Base-by-base conservation (phyloP, 30 jellyfish, hydroid and myxozoan species). In the Mastigias papua region DNA sequence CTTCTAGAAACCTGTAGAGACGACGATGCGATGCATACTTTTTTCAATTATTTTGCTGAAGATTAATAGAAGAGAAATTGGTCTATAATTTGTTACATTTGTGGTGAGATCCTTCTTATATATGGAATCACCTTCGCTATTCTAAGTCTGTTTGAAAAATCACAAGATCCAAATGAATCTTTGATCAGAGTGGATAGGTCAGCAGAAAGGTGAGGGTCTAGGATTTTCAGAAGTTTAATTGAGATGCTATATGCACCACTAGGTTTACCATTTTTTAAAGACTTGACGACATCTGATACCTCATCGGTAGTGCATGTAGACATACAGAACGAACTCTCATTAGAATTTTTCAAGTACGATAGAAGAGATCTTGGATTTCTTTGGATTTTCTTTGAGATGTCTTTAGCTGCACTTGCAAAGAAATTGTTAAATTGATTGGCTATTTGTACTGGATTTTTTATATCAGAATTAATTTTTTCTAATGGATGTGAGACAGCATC, bases 291-390 rank as follows among this genome's bases (percentile, higher is more conserved):
- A 9, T 27, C 72, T 27, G 68, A 72, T 15, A 37, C 65, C 32
- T 72, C 67, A 72, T 31, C 42, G 25, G 87, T 7, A 25, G 5
- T 21, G 49, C 10, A 50, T 62, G 76, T n/a, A 48, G 88, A 77
- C 10, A 77, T 77, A 75, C 49, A 77, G n/a, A 54, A 51, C 3
- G 30, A 26, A n/a, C 31, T 17, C 5, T 20, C 7, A 27, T 77
- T 26, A 3, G 77, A 29, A 23, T 28, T 50, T 13, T 77, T 3
- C 64, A 77, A 58, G 26, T 77, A 77, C 0, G 30, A 3, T 21
- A 77, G 50, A 1, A 60, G 78, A 49, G 88, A 77, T 25, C 9
- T 77, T 7, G 78, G 78, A 22, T n/a, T 49, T 77, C 88, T 77
- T 23, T 58, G 16, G 78, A 77, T 76, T 76, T 26, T 42, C 21